Conservation (phyloP, 2,113 vertebrate species). For the cattle (Bos taurus) region DNA sequence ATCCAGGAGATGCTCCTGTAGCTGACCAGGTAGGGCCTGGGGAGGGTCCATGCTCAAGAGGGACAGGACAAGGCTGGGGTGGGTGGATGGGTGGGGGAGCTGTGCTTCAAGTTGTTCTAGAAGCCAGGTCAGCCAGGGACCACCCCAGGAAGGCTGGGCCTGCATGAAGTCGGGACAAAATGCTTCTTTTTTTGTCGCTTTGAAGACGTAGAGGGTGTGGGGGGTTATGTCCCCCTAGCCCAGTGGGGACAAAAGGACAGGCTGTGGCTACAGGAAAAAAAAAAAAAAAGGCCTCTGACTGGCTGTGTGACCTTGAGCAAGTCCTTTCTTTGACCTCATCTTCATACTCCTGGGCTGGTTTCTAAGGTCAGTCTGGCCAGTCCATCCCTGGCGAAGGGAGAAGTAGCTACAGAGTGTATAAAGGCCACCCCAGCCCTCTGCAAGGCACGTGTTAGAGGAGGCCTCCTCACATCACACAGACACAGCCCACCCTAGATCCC, state of each 20-base stretch:
- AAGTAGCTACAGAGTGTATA: background rate
- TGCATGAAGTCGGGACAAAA: background rate
- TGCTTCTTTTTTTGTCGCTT: background rate
- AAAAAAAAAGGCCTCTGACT: background rate
- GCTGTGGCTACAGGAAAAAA: background rate
- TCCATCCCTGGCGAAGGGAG: too few species aligned
- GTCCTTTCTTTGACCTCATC: background rate
- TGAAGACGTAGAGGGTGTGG: background rate
- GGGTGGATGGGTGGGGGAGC: too few species aligned
- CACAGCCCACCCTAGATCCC: background rate
- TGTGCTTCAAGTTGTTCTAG: background rate
- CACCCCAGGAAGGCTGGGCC: background rate
- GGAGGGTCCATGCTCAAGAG: background rate
- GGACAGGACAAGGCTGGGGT: background rate
- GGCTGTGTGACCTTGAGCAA: background rate
- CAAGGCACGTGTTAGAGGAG: background rate
- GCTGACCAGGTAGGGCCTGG: background rate
- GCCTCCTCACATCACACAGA: background rate
- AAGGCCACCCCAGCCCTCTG: background rate
- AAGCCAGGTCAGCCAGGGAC: background rate
- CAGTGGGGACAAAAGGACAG: background rate
- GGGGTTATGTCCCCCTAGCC: background rate
- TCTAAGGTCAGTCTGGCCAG: background rate
- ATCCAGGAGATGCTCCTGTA: background rate
- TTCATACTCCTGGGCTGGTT: background rate